Percentiles rank a stretch among this genome's conserved stretches.
Evolutionary conservation across 2,888 invertebrate genomes (phyloP).

Genomic region (Harpalus rubripes): DNA sequence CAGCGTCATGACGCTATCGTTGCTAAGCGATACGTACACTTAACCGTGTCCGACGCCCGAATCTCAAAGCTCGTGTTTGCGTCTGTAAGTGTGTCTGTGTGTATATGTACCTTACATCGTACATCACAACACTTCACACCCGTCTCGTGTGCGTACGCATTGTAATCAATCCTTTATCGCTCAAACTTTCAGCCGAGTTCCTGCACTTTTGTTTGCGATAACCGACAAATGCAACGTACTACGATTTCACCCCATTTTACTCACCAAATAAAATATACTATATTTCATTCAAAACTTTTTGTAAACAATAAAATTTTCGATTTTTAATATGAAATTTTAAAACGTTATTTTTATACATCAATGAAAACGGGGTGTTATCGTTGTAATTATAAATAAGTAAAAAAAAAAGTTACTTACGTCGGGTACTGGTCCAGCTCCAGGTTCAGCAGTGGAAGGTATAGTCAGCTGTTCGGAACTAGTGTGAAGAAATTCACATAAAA

Average conservation of each 20-base stretch:
- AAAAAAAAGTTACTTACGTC: slow-evolving; percentile 59
- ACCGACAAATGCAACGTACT: slow-evolving; percentile 46
- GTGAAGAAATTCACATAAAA: slow-evolving; percentile 87
- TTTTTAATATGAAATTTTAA: background rate
- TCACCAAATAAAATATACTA: slow-evolving; percentile 12
- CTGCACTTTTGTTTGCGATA: slow-evolving; percentile 57
- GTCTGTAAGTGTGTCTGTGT: background rate
- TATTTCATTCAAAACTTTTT: slow-evolving; percentile 38
- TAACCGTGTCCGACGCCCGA: background rate
- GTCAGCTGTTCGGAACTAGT: slow-evolving; percentile 90
- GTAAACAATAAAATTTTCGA: background rate
- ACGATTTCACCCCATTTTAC: slow-evolving; percentile 40
- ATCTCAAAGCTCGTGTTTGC: background rate
- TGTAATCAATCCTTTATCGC: slow-evolving; percentile 48
- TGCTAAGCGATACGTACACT: slow-evolving; percentile 50
- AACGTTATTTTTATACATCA: background rate
- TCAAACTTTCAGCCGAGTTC: slow-evolving; percentile 16
- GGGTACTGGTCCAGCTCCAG: slow-evolving; percentile 46
- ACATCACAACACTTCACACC: slow-evolving; percentile 5
- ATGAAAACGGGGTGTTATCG: slow-evolving; percentile 16
- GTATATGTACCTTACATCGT: background rate
- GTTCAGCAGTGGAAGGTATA: slow-evolving; percentile 72
- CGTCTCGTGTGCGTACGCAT: slow-evolving; percentile 34
- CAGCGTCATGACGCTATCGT: slow-evolving; percentile 61
- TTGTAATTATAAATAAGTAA: slow-evolving; percentile 20